Evolutionary conservation across 1,140 invertebrate genomes (phyloP), one percentile per base, ranked within the genome.

Genomic region (Lepidurus packardi): DNA sequence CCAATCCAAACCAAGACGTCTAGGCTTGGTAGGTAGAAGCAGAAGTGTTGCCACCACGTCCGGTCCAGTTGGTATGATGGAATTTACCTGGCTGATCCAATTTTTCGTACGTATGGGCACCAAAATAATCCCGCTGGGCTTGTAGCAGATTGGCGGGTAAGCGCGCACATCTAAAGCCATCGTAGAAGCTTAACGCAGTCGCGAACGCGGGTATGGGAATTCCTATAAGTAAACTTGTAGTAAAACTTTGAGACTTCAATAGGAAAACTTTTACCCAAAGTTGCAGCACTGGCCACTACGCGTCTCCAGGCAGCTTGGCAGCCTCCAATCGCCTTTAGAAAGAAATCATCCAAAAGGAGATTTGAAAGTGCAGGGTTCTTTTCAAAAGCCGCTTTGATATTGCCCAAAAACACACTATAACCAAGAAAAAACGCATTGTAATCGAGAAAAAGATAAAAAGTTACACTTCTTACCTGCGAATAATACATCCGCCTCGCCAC

Each of bases 401-500:
- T 96, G 42, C 96, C 97, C 78, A 99, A 87, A 85, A 99, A 99
- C 0, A 90, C 93, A 84, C 95, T 93, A 84, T 76, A 86, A 82
- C 73, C 11, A 75, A 79, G n/a, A 79, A 42, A 24, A 73, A 13
- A 79, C 42, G 24, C 21, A 76, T 9, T 45, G 47, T 78, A 41
- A 78, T 76, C 41, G 43, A 13, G 34, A 43, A 21, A 76, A 78
- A 21, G 73, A 78, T 77, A 42, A 74, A n/a, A 78, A 42, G 73
- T 80, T 7, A 43, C 10, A 13, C 43, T 43, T 81, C 78, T 73
- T 84, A 91, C 91, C 92, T 97, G 84, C 97, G 90, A 83, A 99
- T 99, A 83, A 99, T 99, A 84, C 98, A 99, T 44, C 98, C 98
- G 34, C 98, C 98, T 81, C 98, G 89, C 98, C 98, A 99, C 98